Evolutionary conservation across 2,113 vertebrate species (phyloP).

Genomic region (Melanerpes formicivorus): DNA sequence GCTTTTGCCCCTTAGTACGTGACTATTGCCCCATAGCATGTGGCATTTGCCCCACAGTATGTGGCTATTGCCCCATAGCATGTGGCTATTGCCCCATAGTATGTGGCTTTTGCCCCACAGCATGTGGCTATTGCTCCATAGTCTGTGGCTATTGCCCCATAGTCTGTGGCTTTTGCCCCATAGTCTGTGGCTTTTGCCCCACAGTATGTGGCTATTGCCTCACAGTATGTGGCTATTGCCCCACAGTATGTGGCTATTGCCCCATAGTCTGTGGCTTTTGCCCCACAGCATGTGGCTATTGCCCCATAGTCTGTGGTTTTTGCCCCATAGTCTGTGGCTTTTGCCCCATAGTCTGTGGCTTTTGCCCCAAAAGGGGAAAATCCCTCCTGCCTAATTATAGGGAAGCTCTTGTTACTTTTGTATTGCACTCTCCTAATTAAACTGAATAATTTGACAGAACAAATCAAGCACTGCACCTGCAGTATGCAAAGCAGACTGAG

Average conservation of each 20-base stretch:
- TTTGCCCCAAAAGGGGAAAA: background rate
- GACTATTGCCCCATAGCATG: no score
- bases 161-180: background rate
- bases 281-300: background rate
- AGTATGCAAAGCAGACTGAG: background rate
- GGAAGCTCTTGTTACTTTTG: background rate
- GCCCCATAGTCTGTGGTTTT: no score
- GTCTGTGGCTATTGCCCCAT: no score
- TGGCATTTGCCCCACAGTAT: no score
- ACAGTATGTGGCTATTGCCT: no score
- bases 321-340: no score
- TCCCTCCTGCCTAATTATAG: background rate
- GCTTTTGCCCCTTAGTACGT: background rate
- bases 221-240: no score
- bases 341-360: no score
- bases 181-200: background rate
- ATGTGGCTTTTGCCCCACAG: no score
- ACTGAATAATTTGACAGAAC: conserved; percentile 22
- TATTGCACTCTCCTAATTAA: conserved; percentile 1
- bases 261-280: background rate
- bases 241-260: no score
- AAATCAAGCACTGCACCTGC: background rate
- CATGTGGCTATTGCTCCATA: no score
- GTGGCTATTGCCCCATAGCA: no score
- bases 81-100: background rate